Evolutionary conservation across 2,113 vertebrate species (phyloP).

Genomic region (Bettongia penicillata): DNA sequence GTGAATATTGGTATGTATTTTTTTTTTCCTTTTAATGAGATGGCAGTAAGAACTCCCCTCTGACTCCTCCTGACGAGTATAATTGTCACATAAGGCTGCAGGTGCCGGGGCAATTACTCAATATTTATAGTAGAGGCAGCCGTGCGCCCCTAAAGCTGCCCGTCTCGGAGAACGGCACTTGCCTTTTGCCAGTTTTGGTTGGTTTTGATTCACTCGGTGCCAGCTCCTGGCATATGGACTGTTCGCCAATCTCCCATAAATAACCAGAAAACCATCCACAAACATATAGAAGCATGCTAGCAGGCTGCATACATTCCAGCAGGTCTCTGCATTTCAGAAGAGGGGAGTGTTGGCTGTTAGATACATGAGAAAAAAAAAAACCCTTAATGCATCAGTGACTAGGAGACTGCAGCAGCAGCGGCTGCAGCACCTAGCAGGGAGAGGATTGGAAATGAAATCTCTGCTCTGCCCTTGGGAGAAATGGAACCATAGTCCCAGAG

Average conservation of each 20-base stretch:
- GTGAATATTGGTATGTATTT: neutral
- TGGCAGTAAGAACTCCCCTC: conserved; percentile 11
- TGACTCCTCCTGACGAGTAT: conserved; percentile 43
- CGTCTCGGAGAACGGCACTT: conserved; percentile 16
- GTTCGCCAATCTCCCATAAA: conserved; percentile 35
- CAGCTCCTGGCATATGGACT: conserved; percentile 50
- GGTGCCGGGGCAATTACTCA: conserved; percentile 52
- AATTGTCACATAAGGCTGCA: conserved; percentile 52
- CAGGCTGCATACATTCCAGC: conserved; percentile 8
- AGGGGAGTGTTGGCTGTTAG: neutral
- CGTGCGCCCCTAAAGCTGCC: neutral
- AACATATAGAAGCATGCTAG: conserved; percentile 45
- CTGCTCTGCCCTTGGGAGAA: neutral
- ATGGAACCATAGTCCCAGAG: neutral
- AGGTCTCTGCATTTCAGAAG: neutral
- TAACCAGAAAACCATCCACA: conserved; percentile 56
- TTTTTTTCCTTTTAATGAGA: neutral
- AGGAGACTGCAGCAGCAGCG: neutral
- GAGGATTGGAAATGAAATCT: neutral
- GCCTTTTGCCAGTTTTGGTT: conserved; percentile 36
- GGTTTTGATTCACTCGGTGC: conserved; percentile 51
- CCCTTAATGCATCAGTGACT: neutral
- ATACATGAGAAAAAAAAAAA: conserved; percentile 9
- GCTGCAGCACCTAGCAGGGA: neutral
- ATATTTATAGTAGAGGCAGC: conserved; percentile 45